Base-by-base conservation (phyloP, 2,113 vertebrate species). In the Malurus alboscapulatus region DNA sequence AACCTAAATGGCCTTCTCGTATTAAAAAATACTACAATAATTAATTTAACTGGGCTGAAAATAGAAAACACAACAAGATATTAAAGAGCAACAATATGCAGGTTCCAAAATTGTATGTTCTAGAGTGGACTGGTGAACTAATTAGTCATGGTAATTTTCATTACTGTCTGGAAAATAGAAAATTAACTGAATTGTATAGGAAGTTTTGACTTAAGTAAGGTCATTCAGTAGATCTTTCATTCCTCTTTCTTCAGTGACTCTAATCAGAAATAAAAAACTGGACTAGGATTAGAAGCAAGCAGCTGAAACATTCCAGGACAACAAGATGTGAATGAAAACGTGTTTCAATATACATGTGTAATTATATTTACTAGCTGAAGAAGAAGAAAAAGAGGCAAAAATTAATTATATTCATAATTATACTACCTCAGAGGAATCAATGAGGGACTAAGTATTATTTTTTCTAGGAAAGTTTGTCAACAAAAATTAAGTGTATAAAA, bases 401-500 rank as follows among this genome's bases (percentile, higher is more conserved):
- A 91, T 34, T 89, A 88, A 80, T 74, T 87, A 87, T 11, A 80
- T 75, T 87, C 17, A 71, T 91, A 47, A 85, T 91, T 87, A 79
- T 66, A 72, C 57, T 89, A 81, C 59, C 42, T 93, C 14, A 74
- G 84, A 58, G 62, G 61, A 97, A 88, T 44, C 87, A 92, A 90
- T 75, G 58, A 76, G 44, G 20, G 34, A 90, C 45, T 65, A 94
- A 95, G 61, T 87, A 90, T 85, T 74, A 93, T 27, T 91, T 83
- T 87, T 65, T 55, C 92, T 93, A 69, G 76, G 63, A 55, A 88
- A 94, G 29, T 93, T 62, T 85, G 88, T 88, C 84, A 96, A 96
- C 79, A 94, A 94, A 96, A 94, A 87, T 34, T 44, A 95, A 82
- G 79, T 86, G n/a, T 79, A 90, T 62, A 91, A 91, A 80, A 69